A percentile compares a stretch with the other conserved stretches of the same genome.
Conservation (phyloP, 2,113 vertebrate species). For the Zosterops pallidus region DNA sequence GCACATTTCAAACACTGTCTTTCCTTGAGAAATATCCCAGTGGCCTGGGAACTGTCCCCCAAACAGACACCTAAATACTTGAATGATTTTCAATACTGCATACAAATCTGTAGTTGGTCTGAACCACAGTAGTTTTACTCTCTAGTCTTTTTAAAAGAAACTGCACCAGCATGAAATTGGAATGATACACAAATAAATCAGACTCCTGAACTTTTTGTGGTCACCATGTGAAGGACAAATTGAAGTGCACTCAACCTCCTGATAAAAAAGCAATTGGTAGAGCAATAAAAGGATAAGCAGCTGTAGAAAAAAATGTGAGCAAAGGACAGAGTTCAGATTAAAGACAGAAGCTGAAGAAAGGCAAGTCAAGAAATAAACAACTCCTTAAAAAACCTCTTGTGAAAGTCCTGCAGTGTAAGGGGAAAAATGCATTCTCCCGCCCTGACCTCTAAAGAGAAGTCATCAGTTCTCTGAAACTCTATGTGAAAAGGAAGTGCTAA, state of each 20-base stretch:
- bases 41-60: background rate
- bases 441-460: slow-evolving; percentile 4
- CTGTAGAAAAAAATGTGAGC: background rate
- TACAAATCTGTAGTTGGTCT: background rate
- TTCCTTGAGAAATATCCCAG: background rate
- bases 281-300: slow-evolving; percentile 32
- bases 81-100: background rate
- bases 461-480: background rate
- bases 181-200: background rate
- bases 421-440: slow-evolving; percentile 1
- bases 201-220: slow-evolving; percentile 11
- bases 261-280: slow-evolving; percentile 26
- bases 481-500: slow-evolving; percentile 43
- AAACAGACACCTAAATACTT: background rate
- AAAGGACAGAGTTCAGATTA: slow-evolving; percentile 53
- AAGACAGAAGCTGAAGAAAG: slow-evolving; percentile 20
- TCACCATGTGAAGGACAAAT: background rate
- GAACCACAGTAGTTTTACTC: background rate
- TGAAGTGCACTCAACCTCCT: background rate
- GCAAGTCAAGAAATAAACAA: slow-evolving; percentile 42
- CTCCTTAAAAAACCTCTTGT: slow-evolving; percentile 32
- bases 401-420: slow-evolving; percentile 24
- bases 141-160: background rate
- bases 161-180: background rate
- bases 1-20: background rate